Conservation (phyloP, 1,140 invertebrate species). For the Papilio helenus region DNA sequence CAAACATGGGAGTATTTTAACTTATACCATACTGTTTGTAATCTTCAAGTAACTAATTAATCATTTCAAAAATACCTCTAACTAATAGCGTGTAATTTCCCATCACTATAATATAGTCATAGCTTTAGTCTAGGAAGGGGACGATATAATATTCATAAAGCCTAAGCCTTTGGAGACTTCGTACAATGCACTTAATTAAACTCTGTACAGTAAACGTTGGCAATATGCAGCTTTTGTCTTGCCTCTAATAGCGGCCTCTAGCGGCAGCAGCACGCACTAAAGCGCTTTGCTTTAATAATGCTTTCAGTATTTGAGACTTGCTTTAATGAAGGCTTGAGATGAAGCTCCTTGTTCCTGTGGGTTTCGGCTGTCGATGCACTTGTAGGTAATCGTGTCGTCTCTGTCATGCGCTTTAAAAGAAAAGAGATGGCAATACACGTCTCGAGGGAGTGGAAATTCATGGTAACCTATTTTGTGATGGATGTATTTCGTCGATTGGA, state of each 20-base stretch:
- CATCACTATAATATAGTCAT: neutral
- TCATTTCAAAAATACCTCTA: no score
- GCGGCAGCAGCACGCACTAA: neutral
- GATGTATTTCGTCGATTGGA: neutral
- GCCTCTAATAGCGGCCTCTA: constrained; percentile 10
- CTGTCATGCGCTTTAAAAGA: neutral
- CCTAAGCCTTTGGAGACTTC: neutral
- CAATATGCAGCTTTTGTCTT: constrained; percentile 20
- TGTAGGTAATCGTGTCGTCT: neutral
- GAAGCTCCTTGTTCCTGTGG: neutral
- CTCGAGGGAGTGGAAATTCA: neutral
- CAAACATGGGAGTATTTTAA: no score
- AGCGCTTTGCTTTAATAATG: constrained; percentile 15
- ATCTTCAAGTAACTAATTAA: no score
- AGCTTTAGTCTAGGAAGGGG: neutral
- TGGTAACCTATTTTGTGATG: no score
- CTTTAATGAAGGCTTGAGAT: neutral
- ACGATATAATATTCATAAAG: constrained; percentile 4
- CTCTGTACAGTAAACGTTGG: constrained; percentile 6
- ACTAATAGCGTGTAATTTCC: neutral
- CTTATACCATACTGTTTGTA: no score
- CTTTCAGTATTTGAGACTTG: neutral
- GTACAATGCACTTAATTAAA: constrained; percentile 27
- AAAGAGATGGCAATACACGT: neutral
- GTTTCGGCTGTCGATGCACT: neutral